Conservation (phyloP, 2,113 vertebrate genomes). For the Pitta sordida region DNA sequence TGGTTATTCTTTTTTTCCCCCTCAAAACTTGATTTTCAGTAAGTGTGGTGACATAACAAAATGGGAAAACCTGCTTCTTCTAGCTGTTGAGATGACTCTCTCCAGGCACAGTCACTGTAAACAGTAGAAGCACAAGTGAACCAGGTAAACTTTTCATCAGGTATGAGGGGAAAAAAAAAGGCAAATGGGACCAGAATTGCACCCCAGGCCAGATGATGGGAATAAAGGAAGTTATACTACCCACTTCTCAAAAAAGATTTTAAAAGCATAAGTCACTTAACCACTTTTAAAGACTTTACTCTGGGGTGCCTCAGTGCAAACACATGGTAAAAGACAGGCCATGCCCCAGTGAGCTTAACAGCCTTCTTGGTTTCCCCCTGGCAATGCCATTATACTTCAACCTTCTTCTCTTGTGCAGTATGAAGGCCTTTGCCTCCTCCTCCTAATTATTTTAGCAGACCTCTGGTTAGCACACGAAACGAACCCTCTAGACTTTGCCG, state of each 20-base stretch:
- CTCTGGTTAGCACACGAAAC: not conserved
- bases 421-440: constrained; percentile 3
- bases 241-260: not conserved
- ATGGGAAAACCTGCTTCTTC: not conserved
- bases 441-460: constrained; percentile 45
- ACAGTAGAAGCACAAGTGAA: not conserved
- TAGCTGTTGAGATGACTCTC: not conserved
- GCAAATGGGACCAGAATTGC: not conserved
- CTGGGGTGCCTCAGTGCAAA: not conserved
- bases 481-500: constrained; percentile 37
- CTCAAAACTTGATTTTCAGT: not conserved
- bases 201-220: not conserved
- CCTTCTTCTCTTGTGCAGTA: not conserved
- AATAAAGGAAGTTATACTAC: not conserved
- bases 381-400: not conserved
- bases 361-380: not conserved
- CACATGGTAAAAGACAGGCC: not conserved
- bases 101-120: not conserved
- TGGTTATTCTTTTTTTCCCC: not conserved
- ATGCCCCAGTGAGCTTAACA: constrained; percentile 4
- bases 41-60: not conserved
- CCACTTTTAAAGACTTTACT: not conserved
- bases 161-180: not conserved
- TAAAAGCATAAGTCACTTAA: not conserved
- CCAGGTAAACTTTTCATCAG: not conserved